Evolutionary conservation across 2,888 invertebrate species (phyloP), one percentile per base, ranked within the genome.

Genomic region (Acleris laterana): DNA sequence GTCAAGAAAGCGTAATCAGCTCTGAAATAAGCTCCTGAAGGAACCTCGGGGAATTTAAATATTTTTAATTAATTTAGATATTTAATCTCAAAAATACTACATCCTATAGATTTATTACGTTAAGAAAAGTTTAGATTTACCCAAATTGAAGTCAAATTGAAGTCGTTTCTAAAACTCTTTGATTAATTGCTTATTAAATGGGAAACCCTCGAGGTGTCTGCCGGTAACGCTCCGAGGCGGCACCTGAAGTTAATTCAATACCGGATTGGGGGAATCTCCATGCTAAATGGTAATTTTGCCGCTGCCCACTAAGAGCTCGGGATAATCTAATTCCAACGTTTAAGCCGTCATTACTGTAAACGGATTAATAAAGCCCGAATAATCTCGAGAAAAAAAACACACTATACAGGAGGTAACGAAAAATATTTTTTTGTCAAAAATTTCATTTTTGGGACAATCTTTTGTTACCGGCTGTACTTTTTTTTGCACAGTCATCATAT

Each of bases 201-300:
- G 11, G 22, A 57, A 49, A 59, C 42, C 52, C 56, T 20, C n/a
- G 28, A 38, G 51, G 56, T 51, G 62, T 44, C 67, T 68, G 48
- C 48, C 66, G 20, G 61, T 58, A 63, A 65, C 70, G 57, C 57
- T 71, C 60, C 42, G 28, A 63, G 61, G 52, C 68, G 67, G 62
- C 63, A 62, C 69, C 70, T 65, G 68, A 70, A 70, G 68, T 72
- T 75, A 74, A 77, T 77, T 76, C 74, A 77, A 75, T 73, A 73
- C 74, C 65, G 77, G 78, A 76, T 79, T 76, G 72, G 69, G 71
- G 71, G 72, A 75, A 80, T 74, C 77, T 76, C 67, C 70, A 70
- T 71, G 74, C 77, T 84, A 84, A 84, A 85, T 81, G 79, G 75
- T 80, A 83, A 82, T 84, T 77, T 74, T 73, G 74, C 74, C 72